Evolutionary conservation across 2,888 invertebrate species (phyloP), one percentile per base, ranked within the genome.

Genomic region (Hipparchia semele): DNA sequence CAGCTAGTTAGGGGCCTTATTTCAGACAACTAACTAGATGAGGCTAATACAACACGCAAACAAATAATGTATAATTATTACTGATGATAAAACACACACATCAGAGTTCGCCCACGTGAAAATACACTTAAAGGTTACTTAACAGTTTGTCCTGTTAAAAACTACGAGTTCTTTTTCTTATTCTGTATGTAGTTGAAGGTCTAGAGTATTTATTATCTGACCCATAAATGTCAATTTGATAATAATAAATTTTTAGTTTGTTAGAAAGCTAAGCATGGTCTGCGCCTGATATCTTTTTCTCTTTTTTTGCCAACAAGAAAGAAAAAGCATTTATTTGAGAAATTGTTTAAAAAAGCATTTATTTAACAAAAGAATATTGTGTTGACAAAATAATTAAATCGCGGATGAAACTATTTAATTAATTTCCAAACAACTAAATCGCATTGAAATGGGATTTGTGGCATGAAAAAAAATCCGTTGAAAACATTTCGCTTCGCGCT

Each of bases 401-500:
- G 39, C 39, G 39, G 39, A 39, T 39, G 23, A 23, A 39, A 51
- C 51, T 3, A 10, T 3, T 9, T 51, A 51, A 51, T 53, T 4
- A 53, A 53, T 12, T 12, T 23, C 23, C 23, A 23, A 23, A 23
- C 6, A 53, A 5, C 12, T 53, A 12, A 12, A 12, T 53, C 53
- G 5, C 10, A 53, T 12, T 23, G 13, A 23, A 56, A 13, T 56
- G 8, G 23, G 7, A 56, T 51, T 12, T 51, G 65, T 13, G 51
- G 51, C 46, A 33, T 65, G 10, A 33, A 23, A 51, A 67, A 56
- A 67, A 56, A 39, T 49, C 65, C 5, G 39, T 58, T 53, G 53
- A 58, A 58, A 58, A 23, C 23, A 64, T 65, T 65, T 65, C 53
- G 23, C 65, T 51, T 6, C 51, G 65, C 64, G 66, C 56, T 45